phyloP scores from a whole-genome alignment of 1,140 invertebrate genomes.

The Ephestia elutella region DNA sequence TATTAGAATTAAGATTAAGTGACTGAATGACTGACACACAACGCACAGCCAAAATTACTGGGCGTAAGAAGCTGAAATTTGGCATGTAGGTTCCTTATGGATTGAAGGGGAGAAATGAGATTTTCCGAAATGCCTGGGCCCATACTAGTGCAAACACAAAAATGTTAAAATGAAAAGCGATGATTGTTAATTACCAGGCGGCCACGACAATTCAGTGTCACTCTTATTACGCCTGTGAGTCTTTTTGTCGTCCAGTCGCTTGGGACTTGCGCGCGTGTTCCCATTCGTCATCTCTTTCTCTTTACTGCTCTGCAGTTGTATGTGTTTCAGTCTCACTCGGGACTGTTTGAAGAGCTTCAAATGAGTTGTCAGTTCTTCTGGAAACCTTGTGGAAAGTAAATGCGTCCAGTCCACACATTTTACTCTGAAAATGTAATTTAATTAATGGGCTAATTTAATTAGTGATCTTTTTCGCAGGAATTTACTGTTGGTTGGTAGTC shows the following conservation, averaged over 20 bases:
- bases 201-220: slow-evolving; percentile 81
- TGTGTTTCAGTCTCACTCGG: slow-evolving; percentile 70
- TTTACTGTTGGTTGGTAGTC: not conserved
- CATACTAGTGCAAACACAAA: too few species aligned
- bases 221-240: slow-evolving; percentile 81
- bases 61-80: too few species aligned
- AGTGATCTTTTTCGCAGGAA: not conserved
- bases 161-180: not conserved
- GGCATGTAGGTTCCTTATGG: too few species aligned
- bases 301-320: slow-evolving; percentile 56
- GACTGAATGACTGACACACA: too few species aligned
- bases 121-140: too few species aligned
- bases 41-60: too few species aligned
- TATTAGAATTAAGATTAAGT: too few species aligned
- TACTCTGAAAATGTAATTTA: slow-evolving; percentile 75
- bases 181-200: slow-evolving; percentile 56
- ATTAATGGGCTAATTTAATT: not conserved
- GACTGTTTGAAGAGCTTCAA: slow-evolving; percentile 88
- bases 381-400: slow-evolving; percentile 87
- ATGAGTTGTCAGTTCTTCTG: slow-evolving; percentile 93
- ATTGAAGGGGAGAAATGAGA: too few species aligned
- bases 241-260: slow-evolving; percentile 68
- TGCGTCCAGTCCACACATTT: slow-evolving; percentile 93
- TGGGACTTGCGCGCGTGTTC: slow-evolving; percentile 66
- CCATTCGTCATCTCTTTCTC: slow-evolving; percentile 75